Evolutionary conservation across 2,797 vertebrate genomes (phyloP).

Genomic region (Intellagama lesueurii): DNA sequence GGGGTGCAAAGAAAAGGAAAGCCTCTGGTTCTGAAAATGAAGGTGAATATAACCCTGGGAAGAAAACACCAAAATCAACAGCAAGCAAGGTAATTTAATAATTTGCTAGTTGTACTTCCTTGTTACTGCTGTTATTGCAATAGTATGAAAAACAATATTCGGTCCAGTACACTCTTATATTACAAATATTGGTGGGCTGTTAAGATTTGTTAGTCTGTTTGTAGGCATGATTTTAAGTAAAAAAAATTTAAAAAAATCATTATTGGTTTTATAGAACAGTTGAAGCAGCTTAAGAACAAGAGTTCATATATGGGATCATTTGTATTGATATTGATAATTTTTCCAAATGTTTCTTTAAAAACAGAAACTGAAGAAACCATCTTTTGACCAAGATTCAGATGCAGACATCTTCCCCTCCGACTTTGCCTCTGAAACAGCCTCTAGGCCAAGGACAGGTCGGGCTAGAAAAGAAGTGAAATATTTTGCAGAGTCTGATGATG

Average conservation of each 20-base stretch:
- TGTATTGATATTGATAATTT: not conserved
- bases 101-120: not conserved
- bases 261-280: not conserved
- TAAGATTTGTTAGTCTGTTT: not conserved
- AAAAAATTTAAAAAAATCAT: not conserved
- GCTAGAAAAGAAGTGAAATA: constrained; percentile 96
- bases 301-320: not conserved
- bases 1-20: constrained; percentile 94
- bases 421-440: constrained; percentile 74
- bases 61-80: constrained; percentile 83
- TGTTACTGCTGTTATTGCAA: not conserved
- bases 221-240: no score
- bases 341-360: constrained; percentile 34
- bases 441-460: constrained; percentile 87
- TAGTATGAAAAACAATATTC: not conserved
- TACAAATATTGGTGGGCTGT: not conserved
- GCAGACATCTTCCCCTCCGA: constrained; percentile 85
- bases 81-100: constrained; percentile 82
- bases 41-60: constrained; percentile 91
- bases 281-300: not conserved
- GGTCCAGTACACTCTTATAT: not conserved
- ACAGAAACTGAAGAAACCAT: constrained; percentile 89
- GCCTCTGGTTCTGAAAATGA: constrained; percentile 92
- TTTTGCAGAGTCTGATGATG: constrained; percentile 92
- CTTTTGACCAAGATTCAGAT: constrained; percentile 85